Conservation (phyloP, 2,797 vertebrate species). For the Acipenser ruthenus region DNA sequence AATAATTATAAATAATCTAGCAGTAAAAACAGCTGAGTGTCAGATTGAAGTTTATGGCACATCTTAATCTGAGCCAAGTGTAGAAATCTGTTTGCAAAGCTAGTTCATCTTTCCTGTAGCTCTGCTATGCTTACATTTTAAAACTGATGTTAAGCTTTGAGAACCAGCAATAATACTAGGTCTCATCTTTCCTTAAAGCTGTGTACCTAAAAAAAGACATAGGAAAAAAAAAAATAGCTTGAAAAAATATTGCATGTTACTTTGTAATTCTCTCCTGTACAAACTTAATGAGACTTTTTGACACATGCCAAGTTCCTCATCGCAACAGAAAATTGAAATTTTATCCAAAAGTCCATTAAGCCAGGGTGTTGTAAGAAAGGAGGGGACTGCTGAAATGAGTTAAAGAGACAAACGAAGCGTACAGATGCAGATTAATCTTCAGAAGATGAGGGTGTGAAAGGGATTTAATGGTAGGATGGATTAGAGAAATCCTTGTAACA, state of each 20-base stretch:
- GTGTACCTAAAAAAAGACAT: background rate
- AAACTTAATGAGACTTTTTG: conserved; percentile 17
- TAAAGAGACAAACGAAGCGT: conserved; percentile 82
- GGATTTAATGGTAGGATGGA: conserved; percentile 99
- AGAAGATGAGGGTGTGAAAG: conserved; percentile 98
- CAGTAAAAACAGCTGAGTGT: background rate
- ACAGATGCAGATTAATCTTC: conserved; percentile 96
- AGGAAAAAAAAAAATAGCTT: background rate
- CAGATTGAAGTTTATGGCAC: no score
- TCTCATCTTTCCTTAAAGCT: background rate
- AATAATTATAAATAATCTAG: background rate
- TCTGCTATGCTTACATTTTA: background rate
- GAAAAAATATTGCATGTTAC: background rate
- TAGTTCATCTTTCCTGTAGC: background rate
- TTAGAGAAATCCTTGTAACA: conserved; percentile 99
- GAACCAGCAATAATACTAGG: background rate
- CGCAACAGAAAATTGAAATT: conserved; percentile 45
- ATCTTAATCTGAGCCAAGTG: background rate
- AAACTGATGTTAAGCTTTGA: background rate
- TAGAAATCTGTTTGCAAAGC: background rate
- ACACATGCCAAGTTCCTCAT: conserved; percentile 18
- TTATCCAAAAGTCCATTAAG: conserved; percentile 59
- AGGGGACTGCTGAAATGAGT: conserved; percentile 74
- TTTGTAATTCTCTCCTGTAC: conserved; percentile 4
- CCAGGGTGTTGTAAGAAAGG: conserved; percentile 77